phyloP scores from a whole-genome alignment of 2,113 vertebrate genomes.

The Psammodynastes pulverulentus region DNA sequence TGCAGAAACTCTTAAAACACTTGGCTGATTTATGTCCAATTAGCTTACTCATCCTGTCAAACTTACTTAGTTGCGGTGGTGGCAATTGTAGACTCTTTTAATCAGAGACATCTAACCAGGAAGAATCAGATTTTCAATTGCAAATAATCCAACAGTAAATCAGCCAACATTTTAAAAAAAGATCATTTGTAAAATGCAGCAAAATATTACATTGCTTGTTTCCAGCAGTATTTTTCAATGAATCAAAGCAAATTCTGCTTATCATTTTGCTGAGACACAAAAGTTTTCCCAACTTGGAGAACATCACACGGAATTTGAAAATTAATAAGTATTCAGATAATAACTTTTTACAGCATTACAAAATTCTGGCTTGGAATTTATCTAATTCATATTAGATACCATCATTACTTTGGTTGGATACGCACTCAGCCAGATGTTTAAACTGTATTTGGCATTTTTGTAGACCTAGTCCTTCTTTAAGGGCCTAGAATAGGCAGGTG shows the following conservation, averaged over 20 bases:
- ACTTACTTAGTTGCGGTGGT: background rate
- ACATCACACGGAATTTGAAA: constrained; percentile 29
- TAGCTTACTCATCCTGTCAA: background rate
- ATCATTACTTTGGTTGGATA: background rate
- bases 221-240: background rate
- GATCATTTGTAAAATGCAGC: background rate
- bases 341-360: background rate
- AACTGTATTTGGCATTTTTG: background rate
- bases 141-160: background rate
- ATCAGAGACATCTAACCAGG: background rate
- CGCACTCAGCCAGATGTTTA: background rate
- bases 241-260: background rate
- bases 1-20: constrained; percentile 6
- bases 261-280: constrained; percentile 15
- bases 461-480: background rate
- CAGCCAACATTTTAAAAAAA: background rate
- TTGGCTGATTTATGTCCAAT: background rate
- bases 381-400: background rate
- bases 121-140: constrained; percentile 26
- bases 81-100: background rate
- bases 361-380: background rate
- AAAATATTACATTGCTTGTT: background rate
- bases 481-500: background rate
- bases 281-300: constrained; percentile 57
- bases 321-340: background rate